Conservation (phyloP, 2,113 vertebrate genomes). For the Clarias macrocephalus region DNA sequence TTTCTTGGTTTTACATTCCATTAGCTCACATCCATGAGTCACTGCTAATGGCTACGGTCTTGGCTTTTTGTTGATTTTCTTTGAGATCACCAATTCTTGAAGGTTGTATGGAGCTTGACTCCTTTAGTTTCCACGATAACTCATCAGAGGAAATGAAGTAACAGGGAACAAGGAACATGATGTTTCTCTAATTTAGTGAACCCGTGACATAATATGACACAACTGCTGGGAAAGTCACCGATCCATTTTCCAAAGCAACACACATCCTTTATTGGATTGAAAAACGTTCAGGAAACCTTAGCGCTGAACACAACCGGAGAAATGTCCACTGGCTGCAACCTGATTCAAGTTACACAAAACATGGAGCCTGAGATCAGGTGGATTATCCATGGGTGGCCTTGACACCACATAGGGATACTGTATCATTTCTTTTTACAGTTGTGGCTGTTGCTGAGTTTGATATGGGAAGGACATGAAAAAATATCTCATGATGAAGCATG, state of each 20-base stretch:
- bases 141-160: slow-evolving; percentile 2
- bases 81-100: slow-evolving; percentile 63
- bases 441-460: slow-evolving; percentile 53
- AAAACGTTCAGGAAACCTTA: neutral
- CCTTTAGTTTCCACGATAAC: slow-evolving; percentile 38
- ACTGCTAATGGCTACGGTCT: slow-evolving; percentile 58
- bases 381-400: slow-evolving; percentile 28
- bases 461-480: slow-evolving; percentile 61
- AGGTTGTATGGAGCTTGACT: slow-evolving; percentile 38
- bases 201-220: neutral
- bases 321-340: neutral
- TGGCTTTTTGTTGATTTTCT: slow-evolving; percentile 54
- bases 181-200: slow-evolving; percentile 8
- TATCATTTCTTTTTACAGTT: slow-evolving; percentile 55
- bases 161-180: neutral
- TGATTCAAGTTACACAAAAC: neutral
- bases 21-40: slow-evolving; percentile 61
- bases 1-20: slow-evolving; percentile 62
- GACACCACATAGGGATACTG: slow-evolving; percentile 63
- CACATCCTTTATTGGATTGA: neutral
- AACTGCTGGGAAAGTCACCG: slow-evolving; percentile 26
- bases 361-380: slow-evolving; percentile 20
- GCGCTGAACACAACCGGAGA: neutral
- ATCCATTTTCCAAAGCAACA: neutral
- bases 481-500: slow-evolving; percentile 52